Base-by-base conservation (phyloP, 2,888 invertebrate genomes). In the Ornithoptera priamus region DNA sequence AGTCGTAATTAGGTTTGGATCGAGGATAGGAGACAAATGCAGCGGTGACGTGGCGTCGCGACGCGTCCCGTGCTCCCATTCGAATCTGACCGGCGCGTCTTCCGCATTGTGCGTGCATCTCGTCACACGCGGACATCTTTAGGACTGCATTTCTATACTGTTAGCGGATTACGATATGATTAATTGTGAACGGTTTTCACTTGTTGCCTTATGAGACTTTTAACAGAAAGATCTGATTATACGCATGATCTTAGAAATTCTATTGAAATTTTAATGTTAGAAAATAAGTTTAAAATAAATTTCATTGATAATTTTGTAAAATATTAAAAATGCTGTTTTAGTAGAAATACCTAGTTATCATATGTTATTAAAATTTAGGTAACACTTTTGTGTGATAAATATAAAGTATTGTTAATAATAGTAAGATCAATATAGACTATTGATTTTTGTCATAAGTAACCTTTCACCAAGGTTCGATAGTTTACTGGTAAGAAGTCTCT, bases 11-110 rank as follows among this genome's bases (percentile, higher is more conserved):
- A 71, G 71, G 71, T 71, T 66, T 66, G 71, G 65, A 72, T 73
- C 67, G 72, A 62, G 67, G 62, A 59, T 60, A 66, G 60, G 73
- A 80, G 83, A 83, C 82, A 78, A 85, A 84, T 82, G 85, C 85
- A 83, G 81, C 82, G 84, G 80, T 84, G 86, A 85, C 84, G 83
- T 73, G 75, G 78, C 77, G 78, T 77, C 75, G 74, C 78, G 81
- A 75, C 86, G 86, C 90, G 87, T 90, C 90, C 84, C 87, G 88
- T 81, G 86, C 83, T 86, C 91, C 80, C 90, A 89, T 91, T 91
- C 83, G 89, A 78, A 76, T 82, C 81, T 83, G 83, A 85, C 85
- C 78, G 76, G 77, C 78, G 76, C 75, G 60, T 77, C 84, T 92
- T 92, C 92, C 92, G 92, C 92, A 92, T 92, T 91, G 90, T 86